Percentiles rank a stretch among this genome's conserved stretches.
Evolutionary conservation across 2,888 invertebrate species (phyloP).

Genomic region (Orthosia gracilis): DNA sequence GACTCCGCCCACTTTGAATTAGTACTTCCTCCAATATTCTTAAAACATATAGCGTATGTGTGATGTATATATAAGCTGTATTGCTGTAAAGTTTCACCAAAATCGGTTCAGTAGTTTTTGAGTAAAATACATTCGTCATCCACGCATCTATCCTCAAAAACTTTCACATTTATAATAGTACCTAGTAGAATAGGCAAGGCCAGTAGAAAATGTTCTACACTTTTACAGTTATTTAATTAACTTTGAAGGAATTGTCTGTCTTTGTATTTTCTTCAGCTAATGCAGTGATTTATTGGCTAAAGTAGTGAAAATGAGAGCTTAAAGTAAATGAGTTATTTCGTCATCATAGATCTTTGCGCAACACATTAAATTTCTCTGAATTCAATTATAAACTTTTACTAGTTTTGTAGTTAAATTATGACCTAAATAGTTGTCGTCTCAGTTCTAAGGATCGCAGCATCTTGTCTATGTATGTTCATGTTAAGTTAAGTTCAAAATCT

Average conservation of each 20-base stretch:
- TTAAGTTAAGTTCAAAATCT: not conserved
- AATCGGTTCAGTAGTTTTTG: too few species aligned
- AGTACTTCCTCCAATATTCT: too few species aligned
- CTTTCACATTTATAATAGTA: too few species aligned
- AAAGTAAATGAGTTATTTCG: not conserved
- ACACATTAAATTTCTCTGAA: constrained; percentile 8
- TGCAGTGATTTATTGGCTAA: too few species aligned
- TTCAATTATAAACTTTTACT: constrained; percentile 20
- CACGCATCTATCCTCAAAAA: too few species aligned
- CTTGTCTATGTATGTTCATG: not conserved
- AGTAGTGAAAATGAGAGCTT: not conserved
- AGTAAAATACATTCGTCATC: too few species aligned
- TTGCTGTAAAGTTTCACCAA: too few species aligned
- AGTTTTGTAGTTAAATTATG: not conserved
- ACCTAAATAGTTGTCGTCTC: not conserved
- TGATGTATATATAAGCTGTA: too few species aligned
- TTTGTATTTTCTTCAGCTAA: not conserved
- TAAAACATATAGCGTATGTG: too few species aligned
- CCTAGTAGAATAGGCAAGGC: constrained; percentile 41
- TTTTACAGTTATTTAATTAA: constrained; percentile 33
- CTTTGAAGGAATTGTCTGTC: constrained; percentile 12
- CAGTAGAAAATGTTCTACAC: constrained; percentile 56
- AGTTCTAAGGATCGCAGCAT: constrained; percentile 1
- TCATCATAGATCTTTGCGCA: not conserved
- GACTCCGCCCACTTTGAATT: too few species aligned